phyloP scores from a whole-genome alignment of 2,888 invertebrate genomes.

The Hirtodrosophila histrioides region DNA sequence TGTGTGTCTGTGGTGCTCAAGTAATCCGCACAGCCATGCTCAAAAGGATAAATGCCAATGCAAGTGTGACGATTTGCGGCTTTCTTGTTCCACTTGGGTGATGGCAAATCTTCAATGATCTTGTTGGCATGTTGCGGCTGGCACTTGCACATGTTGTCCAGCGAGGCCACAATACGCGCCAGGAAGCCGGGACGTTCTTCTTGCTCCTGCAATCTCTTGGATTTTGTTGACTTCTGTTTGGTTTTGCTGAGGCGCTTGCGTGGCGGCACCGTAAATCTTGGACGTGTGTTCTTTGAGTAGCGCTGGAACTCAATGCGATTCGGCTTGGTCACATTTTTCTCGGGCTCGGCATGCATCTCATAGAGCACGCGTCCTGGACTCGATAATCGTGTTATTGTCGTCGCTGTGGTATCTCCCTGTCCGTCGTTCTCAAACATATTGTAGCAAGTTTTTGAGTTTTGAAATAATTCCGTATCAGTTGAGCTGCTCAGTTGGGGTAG shows the following conservation, averaged over 20 bases:
- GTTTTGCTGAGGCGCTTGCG: conserved; percentile 31
- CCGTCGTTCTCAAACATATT: conserved; percentile 61
- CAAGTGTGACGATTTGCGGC: conserved; percentile 58
- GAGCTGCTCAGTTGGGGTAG: conserved; percentile 74
- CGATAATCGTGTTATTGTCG: conserved; percentile 25
- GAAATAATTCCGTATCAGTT: conserved; percentile 75
- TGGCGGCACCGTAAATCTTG: conserved; percentile 27
- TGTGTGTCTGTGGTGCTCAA: conserved; percentile 87
- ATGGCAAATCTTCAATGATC: conserved; percentile 70
- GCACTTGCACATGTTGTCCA: conserved; percentile 74
- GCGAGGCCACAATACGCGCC: conserved; percentile 59
- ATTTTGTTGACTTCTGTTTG: conserved; percentile 12
- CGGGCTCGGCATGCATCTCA: conserved; percentile 75
- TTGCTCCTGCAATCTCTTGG: conserved; percentile 8
- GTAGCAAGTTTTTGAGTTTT: conserved; percentile 59
- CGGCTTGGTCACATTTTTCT: conserved; percentile 58
- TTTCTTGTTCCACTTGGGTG: conserved; percentile 66
- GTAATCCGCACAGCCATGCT: conserved; percentile 88
- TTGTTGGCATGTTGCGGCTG: conserved; percentile 43
- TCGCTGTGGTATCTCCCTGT: conserved; percentile 35
- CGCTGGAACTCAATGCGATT: conserved; percentile 82
- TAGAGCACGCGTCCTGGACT: conserved; percentile 71
- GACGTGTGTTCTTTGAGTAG: conserved; percentile 51
- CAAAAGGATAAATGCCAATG: conserved; percentile 89
- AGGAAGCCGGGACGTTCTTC: conserved; percentile 44